phyloP scores from a whole-genome alignment of 1,140 invertebrate species.

The Apocrypta bakeri region DNA sequence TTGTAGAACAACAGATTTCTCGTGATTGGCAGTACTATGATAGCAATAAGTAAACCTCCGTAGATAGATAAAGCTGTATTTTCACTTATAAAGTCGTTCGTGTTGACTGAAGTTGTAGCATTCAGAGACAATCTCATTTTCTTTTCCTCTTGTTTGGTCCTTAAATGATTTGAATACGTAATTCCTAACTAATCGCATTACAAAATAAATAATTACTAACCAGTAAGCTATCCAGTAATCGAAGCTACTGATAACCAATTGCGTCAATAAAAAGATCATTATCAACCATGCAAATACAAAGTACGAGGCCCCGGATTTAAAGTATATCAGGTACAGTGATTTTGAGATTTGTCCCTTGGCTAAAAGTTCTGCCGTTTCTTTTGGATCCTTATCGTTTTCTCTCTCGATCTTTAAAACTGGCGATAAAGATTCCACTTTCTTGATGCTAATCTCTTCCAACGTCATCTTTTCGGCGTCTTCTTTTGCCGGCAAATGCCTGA shows the following conservation, averaged over 20 bases:
- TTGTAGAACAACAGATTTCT: constrained; percentile 28
- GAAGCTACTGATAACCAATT: constrained; percentile 10
- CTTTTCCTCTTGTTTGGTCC: constrained; percentile 9
- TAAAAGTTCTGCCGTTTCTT: constrained; percentile 19
- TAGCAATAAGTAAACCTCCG: background rate
- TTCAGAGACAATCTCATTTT: background rate
- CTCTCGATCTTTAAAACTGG: background rate
- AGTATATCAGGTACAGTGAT: constrained; percentile 27
- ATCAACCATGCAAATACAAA: constrained; percentile 5
- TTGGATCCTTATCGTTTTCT: background rate
- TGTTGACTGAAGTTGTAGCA: background rate
- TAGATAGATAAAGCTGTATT: background rate
- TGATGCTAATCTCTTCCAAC: background rate
- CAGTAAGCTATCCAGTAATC: constrained; percentile 41
- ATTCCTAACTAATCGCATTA: background rate
- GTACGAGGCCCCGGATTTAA: constrained; percentile 17
- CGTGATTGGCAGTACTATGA: background rate
- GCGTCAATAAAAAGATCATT: background rate
- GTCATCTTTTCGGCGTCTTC: background rate
- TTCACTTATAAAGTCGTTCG: background rate
- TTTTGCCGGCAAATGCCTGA: background rate
- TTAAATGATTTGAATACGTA: constrained; percentile 9
- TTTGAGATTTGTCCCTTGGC: constrained; percentile 16
- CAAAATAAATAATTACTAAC: background rate
- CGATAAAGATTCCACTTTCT: too few relatives aligned